phyloP scores from a whole-genome alignment of 1,140 invertebrate species.

The Drosophila burlai region DNA sequence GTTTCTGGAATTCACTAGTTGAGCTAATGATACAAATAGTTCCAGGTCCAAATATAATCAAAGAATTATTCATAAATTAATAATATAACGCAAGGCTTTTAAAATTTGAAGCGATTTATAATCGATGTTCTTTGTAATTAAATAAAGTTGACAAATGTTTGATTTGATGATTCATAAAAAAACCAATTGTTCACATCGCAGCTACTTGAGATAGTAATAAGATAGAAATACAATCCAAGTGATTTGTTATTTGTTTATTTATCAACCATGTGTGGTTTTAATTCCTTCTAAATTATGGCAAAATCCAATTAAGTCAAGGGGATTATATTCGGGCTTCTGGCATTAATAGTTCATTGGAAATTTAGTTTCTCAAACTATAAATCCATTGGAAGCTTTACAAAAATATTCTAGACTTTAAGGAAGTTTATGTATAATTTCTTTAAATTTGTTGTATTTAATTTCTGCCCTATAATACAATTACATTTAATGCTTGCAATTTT shows the following conservation, averaged over 20 bases:
- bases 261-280: not conserved
- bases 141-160: not conserved
- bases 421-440: not conserved
- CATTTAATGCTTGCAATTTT: slow-evolving; percentile 4
- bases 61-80: too few relatives aligned
- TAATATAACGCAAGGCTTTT: too few relatives aligned
- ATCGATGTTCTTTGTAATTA: too few relatives aligned
- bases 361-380: not conserved
- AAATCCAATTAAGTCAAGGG: not conserved
- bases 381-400: not conserved
- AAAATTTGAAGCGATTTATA: too few relatives aligned
- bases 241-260: slow-evolving; percentile 10
- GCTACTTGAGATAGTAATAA: slow-evolving; percentile 13
- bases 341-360: slow-evolving; percentile 7
- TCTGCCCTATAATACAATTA: not conserved
- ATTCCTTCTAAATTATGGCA: slow-evolving; percentile 1
- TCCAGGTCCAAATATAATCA: too few relatives aligned
- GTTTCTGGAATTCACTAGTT: too few relatives aligned
- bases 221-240: slow-evolving; percentile 10
- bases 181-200: not conserved
- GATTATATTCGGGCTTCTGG: not conserved
- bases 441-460: not conserved
- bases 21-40: too few relatives aligned
- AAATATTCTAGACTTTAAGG: not conserved
- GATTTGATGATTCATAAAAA: slow-evolving; percentile 1